Evolutionary conservation across 2,113 vertebrate species (phyloP).

Genomic region (Turdus rufiventris): DNA sequence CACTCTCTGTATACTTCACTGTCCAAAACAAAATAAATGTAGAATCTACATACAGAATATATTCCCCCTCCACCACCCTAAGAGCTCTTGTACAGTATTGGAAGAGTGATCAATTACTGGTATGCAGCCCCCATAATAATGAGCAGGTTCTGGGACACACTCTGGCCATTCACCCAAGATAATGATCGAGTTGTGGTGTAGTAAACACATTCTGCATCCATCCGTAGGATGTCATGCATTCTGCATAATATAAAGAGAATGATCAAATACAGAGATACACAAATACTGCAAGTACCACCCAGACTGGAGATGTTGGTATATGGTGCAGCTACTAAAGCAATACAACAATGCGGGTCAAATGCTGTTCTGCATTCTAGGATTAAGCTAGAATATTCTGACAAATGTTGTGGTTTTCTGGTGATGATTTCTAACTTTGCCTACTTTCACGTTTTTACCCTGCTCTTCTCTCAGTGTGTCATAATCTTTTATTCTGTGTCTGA

Average conservation of each 20-base stretch:
- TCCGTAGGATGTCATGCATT: constrained; percentile 17
- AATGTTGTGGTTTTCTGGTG: not conserved
- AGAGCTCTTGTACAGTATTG: constrained; percentile 7
- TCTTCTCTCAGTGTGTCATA: not conserved
- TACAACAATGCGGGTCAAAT: not conserved
- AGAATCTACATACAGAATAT: constrained; percentile 47
- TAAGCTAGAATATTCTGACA: not conserved
- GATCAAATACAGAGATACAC: constrained; percentile 44
- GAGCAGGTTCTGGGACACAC: constrained; percentile 6
- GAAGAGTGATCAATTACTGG: constrained; percentile 48
- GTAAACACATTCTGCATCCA: constrained; percentile 48
- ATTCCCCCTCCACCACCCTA: not conserved
- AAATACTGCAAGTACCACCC: constrained; percentile 55
- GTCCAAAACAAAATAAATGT: constrained; percentile 9
- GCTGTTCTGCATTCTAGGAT: not conserved
- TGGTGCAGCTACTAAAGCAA: not conserved
- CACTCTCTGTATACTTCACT: not conserved
- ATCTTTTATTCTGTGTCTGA: not conserved
- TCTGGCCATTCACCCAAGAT: constrained; percentile 34
- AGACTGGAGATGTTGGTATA: not conserved
- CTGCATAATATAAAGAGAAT: constrained; percentile 34
- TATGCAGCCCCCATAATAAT: constrained; percentile 39
- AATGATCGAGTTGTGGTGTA: constrained; percentile 30
- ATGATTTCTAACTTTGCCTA: not conserved
- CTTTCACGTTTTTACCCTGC: not conserved